Percentiles rank a stretch among this genome's conserved stretches.
These are phyloP conservation scores for Sapayoa aenigma DNA, from an alignment of 2,113 vertebrate genomes.

Conservation along the genomic window DNA sequence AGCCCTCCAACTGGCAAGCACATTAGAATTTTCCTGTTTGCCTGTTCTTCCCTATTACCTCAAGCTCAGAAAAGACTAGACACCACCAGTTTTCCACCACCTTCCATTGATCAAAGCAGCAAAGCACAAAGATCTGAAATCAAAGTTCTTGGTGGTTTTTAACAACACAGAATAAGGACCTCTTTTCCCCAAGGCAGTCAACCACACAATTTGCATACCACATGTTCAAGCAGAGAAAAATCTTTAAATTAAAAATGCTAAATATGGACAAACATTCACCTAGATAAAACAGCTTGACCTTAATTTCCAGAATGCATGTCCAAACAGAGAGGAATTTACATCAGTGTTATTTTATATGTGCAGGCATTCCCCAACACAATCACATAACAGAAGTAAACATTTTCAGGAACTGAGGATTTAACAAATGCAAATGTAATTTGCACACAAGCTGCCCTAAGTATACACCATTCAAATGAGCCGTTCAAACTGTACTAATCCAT, in stretches of 20 bases:
- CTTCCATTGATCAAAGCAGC: neutral
- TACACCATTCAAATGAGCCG: neutral
- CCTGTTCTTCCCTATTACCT: neutral
- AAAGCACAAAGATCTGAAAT: neutral
- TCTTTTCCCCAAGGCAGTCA: neutral
- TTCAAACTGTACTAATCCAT: neutral
- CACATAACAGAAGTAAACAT: neutral
- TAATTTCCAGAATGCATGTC: neutral
- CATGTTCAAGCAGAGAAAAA: neutral
- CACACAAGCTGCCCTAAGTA: neutral
- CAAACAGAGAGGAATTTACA: neutral
- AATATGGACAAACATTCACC: slow-evolving; percentile 26
- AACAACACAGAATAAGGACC: neutral
- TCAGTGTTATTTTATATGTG: neutral
- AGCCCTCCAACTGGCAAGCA: neutral
- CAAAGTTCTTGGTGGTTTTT: neutral
- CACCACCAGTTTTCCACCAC: neutral
- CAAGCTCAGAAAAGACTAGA: neutral
- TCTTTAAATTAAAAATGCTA: neutral
- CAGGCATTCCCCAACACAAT: neutral
- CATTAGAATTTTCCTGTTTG: neutral
- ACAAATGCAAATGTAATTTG: neutral
- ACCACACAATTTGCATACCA: neutral
- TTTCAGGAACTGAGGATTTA: neutral
- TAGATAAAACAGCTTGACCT: neutral